Evolutionary conservation across 1,140 invertebrate genomes (phyloP), one percentile per base, ranked within the genome.

Genomic region (Drosophila kikkawai): DNA sequence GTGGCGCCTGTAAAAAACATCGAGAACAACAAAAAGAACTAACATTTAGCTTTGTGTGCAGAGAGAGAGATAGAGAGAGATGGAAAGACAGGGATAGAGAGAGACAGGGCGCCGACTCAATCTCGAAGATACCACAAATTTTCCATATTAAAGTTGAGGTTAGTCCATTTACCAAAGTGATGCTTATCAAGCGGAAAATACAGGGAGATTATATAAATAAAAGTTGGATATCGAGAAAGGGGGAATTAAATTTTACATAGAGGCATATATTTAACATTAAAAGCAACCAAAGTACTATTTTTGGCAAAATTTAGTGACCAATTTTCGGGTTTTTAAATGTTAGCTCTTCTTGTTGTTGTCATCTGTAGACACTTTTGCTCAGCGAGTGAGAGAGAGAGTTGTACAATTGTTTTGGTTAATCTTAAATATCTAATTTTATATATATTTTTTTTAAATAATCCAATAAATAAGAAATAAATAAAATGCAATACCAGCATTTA

Each of bases 21-120:
- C 90, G 88, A 26, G n/a, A 39, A 91, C 88, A 92, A 91, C 88
- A 92, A 92, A 91, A 91, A 92, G 91, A 92, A 92, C 91, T 92
- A 92, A 92, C 91, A 85, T 92, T 92, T 87, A 92, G 81, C 86
- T 82, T 80, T 67, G 69, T 69, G 80, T 56, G 76, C 76, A 75
- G 64, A 61, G 41, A 42, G 13, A 48, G 47, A 61, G 19, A 44
- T n/a, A 44, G 29, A 56, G 17, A 45, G n/a, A 60, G 22, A 26
- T 55, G 17, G 19, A 45, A 22, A 36, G 13, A 60, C 37, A 59
- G 37, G 17, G n/a, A 44, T 36, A 70, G 45, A 61, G 32, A 63
- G 41, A 70, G 36, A 34, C 45, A 47, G 41, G 32, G 48, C 48
- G 26, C 26, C 26, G 19, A 55, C 48, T 58, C 73, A 37, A 68